phyloP scores from a whole-genome alignment of 2,113 vertebrate genomes.

The Tachysurus vachellii region DNA sequence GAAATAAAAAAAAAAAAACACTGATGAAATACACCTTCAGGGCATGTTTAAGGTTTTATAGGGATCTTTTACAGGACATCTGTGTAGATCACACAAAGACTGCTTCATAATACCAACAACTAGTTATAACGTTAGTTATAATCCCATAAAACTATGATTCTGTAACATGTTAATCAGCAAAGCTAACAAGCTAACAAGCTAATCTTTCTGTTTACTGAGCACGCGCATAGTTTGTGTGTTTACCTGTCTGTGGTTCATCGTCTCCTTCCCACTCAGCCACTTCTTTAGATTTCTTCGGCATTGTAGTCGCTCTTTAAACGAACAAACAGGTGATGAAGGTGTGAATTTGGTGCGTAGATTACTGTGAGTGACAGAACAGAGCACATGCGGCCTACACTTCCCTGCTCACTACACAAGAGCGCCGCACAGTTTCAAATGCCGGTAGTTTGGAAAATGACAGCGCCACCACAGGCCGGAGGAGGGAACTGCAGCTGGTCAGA shows the following conservation, averaged over 20 bases:
- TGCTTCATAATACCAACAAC: too few species aligned
- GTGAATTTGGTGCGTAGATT: slow-evolving; percentile 35
- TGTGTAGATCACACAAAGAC: not conserved
- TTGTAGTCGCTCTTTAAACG: slow-evolving; percentile 38
- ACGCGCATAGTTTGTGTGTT: slow-evolving; percentile 35
- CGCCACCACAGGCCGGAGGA: slow-evolving; percentile 4
- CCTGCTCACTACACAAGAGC: not conserved
- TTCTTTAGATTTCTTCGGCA: slow-evolving; percentile 76
- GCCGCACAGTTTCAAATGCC: slow-evolving; percentile 39
- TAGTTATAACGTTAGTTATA: not conserved
- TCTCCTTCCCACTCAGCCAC: slow-evolving; percentile 72
- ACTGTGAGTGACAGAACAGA: not conserved
- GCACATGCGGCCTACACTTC: slow-evolving; percentile 54
- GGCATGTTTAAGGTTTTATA: not conserved
- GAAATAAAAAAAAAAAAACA: not conserved
- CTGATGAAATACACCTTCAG: not conserved
- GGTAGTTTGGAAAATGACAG: slow-evolving; percentile 40
- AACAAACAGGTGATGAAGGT: not conserved
- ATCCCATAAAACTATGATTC: not conserved
- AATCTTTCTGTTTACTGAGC: slow-evolving; percentile 48
- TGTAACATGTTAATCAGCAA: not conserved
- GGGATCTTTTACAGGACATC: not conserved
- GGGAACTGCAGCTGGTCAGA: not conserved
- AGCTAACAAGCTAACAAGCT: not conserved
- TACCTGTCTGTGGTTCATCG: slow-evolving; percentile 61